Conservation (phyloP, 1,140 invertebrate species). For the Danaus plexippus region DNA sequence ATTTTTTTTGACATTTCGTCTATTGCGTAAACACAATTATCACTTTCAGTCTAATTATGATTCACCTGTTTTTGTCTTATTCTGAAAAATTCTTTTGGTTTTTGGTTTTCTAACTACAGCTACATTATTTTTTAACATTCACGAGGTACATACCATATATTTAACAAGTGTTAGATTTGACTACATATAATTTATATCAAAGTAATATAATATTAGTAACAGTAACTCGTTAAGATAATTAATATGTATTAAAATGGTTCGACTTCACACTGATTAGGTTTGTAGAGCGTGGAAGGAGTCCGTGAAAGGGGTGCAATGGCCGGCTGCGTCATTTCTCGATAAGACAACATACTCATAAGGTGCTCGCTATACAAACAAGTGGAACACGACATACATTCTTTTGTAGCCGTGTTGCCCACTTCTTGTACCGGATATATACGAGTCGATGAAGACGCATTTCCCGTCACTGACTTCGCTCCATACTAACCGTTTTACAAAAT, state of each 20-base stretch:
- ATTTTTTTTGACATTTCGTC: too few species aligned
- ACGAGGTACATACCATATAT: too few species aligned
- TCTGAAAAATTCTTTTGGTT: too few species aligned
- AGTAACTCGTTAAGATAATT: neutral
- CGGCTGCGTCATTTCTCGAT: conserved; percentile 44
- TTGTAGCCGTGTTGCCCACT: conserved; percentile 52
- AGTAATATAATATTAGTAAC: neutral
- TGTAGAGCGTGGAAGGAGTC: conserved; percentile 62
- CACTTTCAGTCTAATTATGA: too few species aligned
- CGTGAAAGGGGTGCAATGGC: conserved; percentile 69
- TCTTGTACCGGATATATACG: conserved; percentile 45
- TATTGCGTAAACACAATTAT: too few species aligned
- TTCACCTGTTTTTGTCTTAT: too few species aligned
- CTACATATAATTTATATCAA: neutral
- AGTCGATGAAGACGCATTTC: conserved; percentile 40
- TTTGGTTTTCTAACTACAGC: too few species aligned
- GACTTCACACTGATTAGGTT: conserved; percentile 47
- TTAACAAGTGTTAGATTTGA: neutral
- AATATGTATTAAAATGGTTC: conserved; percentile 47
- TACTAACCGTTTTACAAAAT: conserved; percentile 11
- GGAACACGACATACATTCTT: conserved; percentile 61
- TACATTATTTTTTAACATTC: too few species aligned
- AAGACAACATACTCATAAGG: conserved; percentile 31
- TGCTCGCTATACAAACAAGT: conserved; percentile 39
- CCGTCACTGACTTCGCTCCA: conserved; percentile 23